Evolutionary conservation across 2,888 invertebrate genomes (phyloP), one percentile per base, ranked within the genome.

Genomic region (Morpho achilles): DNA sequence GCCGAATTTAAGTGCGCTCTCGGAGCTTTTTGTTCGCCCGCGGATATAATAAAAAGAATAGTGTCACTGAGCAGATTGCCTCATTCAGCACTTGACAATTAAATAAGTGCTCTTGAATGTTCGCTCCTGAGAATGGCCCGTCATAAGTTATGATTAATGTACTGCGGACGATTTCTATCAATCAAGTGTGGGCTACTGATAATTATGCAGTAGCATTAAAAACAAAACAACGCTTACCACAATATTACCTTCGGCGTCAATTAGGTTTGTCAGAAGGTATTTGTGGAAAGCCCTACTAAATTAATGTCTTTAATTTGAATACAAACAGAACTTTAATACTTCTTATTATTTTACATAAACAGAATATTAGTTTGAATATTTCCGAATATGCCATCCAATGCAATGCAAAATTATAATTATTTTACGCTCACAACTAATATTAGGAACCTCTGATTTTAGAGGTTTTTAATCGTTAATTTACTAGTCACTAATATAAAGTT

Each of bases 61-160:
- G 87, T 87, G 88, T 89, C 90, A 82, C 86, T 80, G 85, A 84
- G 82, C 87, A 87, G 86, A 88, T 87, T 87, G 86, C 83, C 80
- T 84, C 81, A 84, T 87, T 87, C 87, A 83, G 78, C 80, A 80
- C 84, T 86, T 82, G 81, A 88, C 87, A 87, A 89, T 89, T 89
- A 87, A 87, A 87, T 88, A 85, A 88, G 85, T 79, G 84, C 77
- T 83, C 80, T 84, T 76, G 80, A 82, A 80, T 78, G 81, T 77
- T 79, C 78, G 77, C 77, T 78, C 75, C 74, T 77, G 76, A 77
- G 76, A 82, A 77, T 71, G 71, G 78, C 75, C 80, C 82, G 84
- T 87, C 85, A 84, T 79, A 84, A 84, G 80, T 79, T 75, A 77
- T 86, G 86, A 87, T 87, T 85, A 84, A 87, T 85, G 80, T 70